A percentile compares a stretch with the other conserved stretches of the same genome.
These are phyloP conservation scores for Siniperca scherzeri DNA, from an alignment of 2,797 vertebrate species.

Conservation along the genomic window DNA sequence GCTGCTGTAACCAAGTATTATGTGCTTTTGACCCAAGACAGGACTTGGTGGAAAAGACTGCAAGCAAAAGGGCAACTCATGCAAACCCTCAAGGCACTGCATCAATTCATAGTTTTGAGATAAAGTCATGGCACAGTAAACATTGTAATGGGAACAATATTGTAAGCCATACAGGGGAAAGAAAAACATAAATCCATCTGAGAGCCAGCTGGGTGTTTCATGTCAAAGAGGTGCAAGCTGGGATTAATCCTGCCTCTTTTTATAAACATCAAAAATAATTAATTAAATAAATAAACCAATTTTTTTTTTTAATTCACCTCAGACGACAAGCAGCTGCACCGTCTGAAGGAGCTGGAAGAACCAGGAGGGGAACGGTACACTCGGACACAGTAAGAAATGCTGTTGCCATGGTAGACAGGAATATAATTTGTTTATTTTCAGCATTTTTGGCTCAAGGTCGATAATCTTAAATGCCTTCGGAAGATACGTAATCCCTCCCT, in stretches of 20 bases:
- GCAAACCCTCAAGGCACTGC: slow-evolving; percentile 35
- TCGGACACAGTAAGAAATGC: slow-evolving; percentile 41
- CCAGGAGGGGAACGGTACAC: slow-evolving; percentile 38
- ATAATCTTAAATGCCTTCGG: slow-evolving; percentile 28
- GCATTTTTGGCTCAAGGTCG: slow-evolving; percentile 35
- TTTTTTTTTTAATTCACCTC: neutral
- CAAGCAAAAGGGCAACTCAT: slow-evolving; percentile 20
- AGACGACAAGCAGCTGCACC: slow-evolving; percentile 65
- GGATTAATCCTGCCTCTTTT: slow-evolving; percentile 55
- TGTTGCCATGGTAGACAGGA: slow-evolving; percentile 54
- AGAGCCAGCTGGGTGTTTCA: slow-evolving; percentile 56
- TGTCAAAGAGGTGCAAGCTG: slow-evolving; percentile 54
- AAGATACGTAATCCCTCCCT: slow-evolving; percentile 11
- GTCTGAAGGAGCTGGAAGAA: slow-evolving; percentile 49
- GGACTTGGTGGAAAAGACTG: slow-evolving; percentile 38
- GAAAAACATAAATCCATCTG: slow-evolving; percentile 45
- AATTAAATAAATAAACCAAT: too few relatives aligned
- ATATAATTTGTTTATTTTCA: slow-evolving; percentile 55
- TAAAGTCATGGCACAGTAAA: slow-evolving; percentile 60
- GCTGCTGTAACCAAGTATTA: slow-evolving; percentile 4
- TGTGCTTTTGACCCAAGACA: neutral
- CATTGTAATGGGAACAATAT: slow-evolving; percentile 53
- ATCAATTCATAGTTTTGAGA: slow-evolving; percentile 58
- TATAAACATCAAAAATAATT: slow-evolving; percentile 47
- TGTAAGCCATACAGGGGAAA: slow-evolving; percentile 16